Evolutionary conservation across 2,888 invertebrate genomes (phyloP).

Genomic region (Geophilus truncorum): DNA sequence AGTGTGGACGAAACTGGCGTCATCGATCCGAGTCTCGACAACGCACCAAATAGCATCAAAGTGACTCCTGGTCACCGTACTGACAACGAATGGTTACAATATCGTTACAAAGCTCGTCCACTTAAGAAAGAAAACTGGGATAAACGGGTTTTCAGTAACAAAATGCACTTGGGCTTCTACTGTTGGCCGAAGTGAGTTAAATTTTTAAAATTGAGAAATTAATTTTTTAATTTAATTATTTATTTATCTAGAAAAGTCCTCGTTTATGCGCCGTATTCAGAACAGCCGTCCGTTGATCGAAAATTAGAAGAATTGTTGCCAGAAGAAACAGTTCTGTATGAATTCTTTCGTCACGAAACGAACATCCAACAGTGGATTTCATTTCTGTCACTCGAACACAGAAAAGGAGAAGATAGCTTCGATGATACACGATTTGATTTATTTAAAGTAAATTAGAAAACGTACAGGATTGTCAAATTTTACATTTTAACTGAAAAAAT

Average conservation of each 20-base stretch:
- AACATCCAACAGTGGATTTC: slow-evolving; percentile 66
- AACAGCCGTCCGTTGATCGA: slow-evolving; percentile 61
- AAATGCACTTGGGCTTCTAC: slow-evolving; percentile 58
- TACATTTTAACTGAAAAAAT: too few species aligned
- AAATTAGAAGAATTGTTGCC: slow-evolving; percentile 56
- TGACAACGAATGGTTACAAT: slow-evolving; percentile 72
- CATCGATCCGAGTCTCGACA: background rate
- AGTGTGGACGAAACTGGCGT: slow-evolving; percentile 41
- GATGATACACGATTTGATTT: slow-evolving; percentile 61
- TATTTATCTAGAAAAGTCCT: slow-evolving; percentile 51
- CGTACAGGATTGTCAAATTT: too few species aligned
- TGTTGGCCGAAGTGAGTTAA: slow-evolving; percentile 52
- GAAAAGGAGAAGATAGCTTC: slow-evolving; percentile 78
- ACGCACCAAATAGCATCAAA: background rate
- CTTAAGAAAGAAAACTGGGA: slow-evolving; percentile 68
- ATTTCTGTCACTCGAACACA: slow-evolving; percentile 74
- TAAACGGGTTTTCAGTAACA: slow-evolving; percentile 63
- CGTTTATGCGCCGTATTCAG: slow-evolving; percentile 61
- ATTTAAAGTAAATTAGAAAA: slow-evolving; percentile 68
- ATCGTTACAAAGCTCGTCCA: slow-evolving; percentile 58
- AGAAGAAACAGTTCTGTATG: slow-evolving; percentile 61
- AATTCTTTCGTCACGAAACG: slow-evolving; percentile 61
- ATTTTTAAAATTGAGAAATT: slow-evolving; percentile 15
- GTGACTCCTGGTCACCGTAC: slow-evolving; percentile 53
- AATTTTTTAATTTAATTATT: background rate